Evolutionary conservation across 2,888 invertebrate species (phyloP).

Genomic region (Troglohyphantes excavatus): DNA sequence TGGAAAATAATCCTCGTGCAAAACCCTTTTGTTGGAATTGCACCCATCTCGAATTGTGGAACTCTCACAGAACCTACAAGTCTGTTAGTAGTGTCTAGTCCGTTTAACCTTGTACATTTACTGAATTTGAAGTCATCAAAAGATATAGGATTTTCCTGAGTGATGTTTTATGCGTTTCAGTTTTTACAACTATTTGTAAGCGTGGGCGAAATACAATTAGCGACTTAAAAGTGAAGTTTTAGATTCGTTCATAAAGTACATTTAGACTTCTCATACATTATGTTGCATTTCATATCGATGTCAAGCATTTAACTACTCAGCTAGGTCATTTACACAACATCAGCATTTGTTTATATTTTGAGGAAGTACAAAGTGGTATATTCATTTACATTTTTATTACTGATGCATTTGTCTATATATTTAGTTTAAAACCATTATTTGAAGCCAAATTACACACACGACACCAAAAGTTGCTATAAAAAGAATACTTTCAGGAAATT

Average conservation of each 20-base stretch:
- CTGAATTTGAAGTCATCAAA: conserved; percentile 20
- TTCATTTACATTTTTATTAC: not conserved
- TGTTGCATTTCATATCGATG: not conserved
- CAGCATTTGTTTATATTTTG: not conserved
- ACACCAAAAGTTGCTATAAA: not conserved
- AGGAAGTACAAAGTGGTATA: not conserved
- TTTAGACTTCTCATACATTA: not conserved
- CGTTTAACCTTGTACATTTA: conserved; percentile 51
- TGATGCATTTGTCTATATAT: not conserved
- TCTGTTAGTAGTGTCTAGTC: conserved; percentile 70
- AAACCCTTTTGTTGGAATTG: conserved; percentile 13
- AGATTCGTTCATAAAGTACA: conserved; percentile 29
- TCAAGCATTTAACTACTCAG: not conserved
- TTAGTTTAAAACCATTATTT: not conserved
- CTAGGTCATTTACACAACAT: too few relatives aligned
- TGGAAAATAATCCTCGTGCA: conserved; percentile 18
- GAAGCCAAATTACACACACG: not conserved
- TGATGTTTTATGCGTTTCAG: conserved; percentile 39
- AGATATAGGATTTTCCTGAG: conserved; percentile 17
- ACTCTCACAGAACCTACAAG: conserved; percentile 15
- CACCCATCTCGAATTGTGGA: conserved; percentile 26
- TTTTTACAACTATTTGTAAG: conserved; percentile 37
- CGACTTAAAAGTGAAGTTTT: conserved; percentile 9
- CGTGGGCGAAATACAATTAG: conserved; percentile 5
- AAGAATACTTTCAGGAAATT: not conserved